These are phyloP conservation scores for Lithophane ornitopus DNA, from an alignment of 2,888 invertebrate genomes.

Conservation along the genomic window DNA sequence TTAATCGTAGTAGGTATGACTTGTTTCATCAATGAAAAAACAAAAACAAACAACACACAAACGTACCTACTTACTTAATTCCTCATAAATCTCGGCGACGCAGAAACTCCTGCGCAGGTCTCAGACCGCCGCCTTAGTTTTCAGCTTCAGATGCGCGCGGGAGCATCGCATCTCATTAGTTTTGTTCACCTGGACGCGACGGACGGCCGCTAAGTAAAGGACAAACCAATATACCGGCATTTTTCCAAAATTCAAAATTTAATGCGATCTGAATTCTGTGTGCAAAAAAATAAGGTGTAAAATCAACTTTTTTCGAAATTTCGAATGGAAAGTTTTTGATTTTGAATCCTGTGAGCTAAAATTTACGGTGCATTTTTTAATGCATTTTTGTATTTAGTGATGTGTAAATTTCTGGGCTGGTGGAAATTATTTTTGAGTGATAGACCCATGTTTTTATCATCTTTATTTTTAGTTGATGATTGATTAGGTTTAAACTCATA, in stretches of 20 bases:
- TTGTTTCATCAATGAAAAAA: not conserved
- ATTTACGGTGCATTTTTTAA: constrained; percentile 34
- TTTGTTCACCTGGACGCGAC: constrained; percentile 74
- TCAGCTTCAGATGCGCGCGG: constrained; percentile 75
- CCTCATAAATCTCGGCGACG: constrained; percentile 19
- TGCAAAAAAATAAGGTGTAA: constrained; percentile 39
- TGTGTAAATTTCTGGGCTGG: constrained; percentile 51
- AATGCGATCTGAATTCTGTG: constrained; percentile 35
- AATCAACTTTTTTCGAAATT: constrained; percentile 24
- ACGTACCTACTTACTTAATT: not conserved
- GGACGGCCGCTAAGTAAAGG: constrained; percentile 66
- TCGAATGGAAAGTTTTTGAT: not conserved
- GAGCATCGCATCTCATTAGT: constrained; percentile 68
- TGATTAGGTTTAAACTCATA: constrained; percentile 43
- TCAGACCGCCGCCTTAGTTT: constrained; percentile 69
- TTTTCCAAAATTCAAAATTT: constrained; percentile 38
- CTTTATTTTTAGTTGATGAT: constrained; percentile 30
- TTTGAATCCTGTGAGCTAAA: constrained; percentile 15
- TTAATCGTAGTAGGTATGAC: not conserved
- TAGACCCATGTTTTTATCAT: constrained; percentile 23
- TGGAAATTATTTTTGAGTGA: constrained; percentile 62
- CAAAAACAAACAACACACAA: not conserved
- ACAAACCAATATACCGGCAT: constrained; percentile 34
- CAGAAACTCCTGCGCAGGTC: constrained; percentile 39
- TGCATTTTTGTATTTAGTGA: constrained; percentile 36